These are phyloP conservation scores for Nemoura dubitans DNA, from an alignment of 2,888 invertebrate species.

Conservation along the genomic window DNA sequence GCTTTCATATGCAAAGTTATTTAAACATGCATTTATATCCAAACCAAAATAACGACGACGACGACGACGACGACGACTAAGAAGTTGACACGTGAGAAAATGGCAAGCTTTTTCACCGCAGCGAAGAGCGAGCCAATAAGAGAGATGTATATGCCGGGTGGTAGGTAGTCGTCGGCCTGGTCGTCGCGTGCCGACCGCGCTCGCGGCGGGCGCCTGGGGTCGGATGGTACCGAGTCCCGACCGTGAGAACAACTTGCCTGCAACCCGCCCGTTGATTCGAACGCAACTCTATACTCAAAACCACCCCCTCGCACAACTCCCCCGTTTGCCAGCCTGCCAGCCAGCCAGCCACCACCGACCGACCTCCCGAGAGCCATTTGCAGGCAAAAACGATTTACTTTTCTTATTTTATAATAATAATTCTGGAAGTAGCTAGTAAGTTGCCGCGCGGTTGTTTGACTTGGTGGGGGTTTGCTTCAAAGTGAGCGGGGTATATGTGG, in stretches of 20 bases:
- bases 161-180: too few species aligned
- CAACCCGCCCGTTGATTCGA: neutral
- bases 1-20: too few species aligned
- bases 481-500: neutral
- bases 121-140: too few species aligned
- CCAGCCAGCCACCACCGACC: neutral
- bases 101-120: too few species aligned
- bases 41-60: too few species aligned
- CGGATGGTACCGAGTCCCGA: slow-evolving; percentile 43
- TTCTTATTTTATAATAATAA: slow-evolving; percentile 34
- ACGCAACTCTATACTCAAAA: slow-evolving; percentile 15
- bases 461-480: neutral
- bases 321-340: neutral
- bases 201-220: slow-evolving; percentile 44
- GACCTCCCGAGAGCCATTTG: neutral
- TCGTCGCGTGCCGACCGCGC: too few species aligned
- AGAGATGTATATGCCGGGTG: too few species aligned
- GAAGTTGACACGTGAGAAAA: too few species aligned
- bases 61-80: too few species aligned
- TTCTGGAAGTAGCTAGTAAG: slow-evolving; percentile 14
- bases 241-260: slow-evolving; percentile 40
- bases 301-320: neutral
- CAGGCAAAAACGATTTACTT: slow-evolving; percentile 37
- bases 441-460: neutral
- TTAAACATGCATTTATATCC: too few species aligned